phyloP scores from a whole-genome alignment of 2,797 vertebrate genomes.

The Sternarchorhynchus goeldii region DNA sequence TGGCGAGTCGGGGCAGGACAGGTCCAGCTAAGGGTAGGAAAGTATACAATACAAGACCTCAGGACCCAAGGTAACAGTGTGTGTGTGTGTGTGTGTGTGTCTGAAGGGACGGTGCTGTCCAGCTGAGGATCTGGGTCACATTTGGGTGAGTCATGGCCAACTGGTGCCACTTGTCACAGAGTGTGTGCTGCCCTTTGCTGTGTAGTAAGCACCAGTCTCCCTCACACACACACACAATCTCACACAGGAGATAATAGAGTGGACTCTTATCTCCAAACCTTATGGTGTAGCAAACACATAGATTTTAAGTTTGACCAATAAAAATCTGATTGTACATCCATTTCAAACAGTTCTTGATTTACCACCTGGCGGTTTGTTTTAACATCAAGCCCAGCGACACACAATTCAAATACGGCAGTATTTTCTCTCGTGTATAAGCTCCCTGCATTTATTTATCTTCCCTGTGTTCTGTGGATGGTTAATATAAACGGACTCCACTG shows the following conservation, averaged over 20 bases:
- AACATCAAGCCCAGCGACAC: too few relatives aligned
- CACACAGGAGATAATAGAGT: constrained; percentile 1
- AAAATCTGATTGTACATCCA: too few relatives aligned
- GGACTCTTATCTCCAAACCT: neutral
- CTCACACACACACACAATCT: neutral
- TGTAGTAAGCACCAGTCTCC: constrained; percentile 26
- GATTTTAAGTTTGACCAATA: too few relatives aligned
- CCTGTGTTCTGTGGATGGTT: neutral
- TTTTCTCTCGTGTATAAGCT: neutral
- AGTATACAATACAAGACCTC: constrained; percentile 39
- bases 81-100: neutral
- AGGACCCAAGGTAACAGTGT: constrained; percentile 13
- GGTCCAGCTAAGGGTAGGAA: constrained; percentile 22
- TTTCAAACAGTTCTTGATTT: too few relatives aligned
- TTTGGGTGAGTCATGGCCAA: constrained; percentile 34
- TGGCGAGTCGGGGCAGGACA: constrained; percentile 21
- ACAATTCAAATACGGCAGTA: neutral
- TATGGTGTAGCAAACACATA: too few relatives aligned
- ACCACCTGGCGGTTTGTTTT: too few relatives aligned
- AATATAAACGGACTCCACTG: constrained; percentile 21
- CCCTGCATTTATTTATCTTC: neutral
- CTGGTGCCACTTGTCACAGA: constrained; percentile 32
- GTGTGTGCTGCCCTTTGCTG: constrained; percentile 26
- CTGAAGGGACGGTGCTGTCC: constrained; percentile 27
- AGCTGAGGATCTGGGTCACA: constrained; percentile 48